Base-by-base conservation (phyloP, 2,888 invertebrate genomes). In the Corbicula japonica region DNA sequence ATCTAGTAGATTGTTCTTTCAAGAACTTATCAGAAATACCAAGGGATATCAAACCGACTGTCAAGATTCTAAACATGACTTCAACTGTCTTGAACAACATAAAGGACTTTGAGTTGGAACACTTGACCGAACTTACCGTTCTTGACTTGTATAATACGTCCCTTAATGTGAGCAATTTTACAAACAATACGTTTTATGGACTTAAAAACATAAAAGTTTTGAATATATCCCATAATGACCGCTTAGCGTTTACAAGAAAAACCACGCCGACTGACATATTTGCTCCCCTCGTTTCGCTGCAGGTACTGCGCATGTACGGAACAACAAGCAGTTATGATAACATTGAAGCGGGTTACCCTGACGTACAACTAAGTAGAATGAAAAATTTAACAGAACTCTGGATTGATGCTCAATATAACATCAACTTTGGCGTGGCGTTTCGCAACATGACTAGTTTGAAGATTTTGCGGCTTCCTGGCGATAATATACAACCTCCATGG, bases 271-370 rank as follows among this genome's bases (percentile, higher is more conserved):
- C 15, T n/a, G 35, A n/a, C 6, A 28, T 78, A 15, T 78, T 73
- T 52, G 1, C 26, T 8, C 21, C 63, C 34, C 15, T 73, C 23
- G 18, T 23, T 8, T 41, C 41, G 0, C 32, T 78, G 30, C 32
- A 50, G 58, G 48, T 23, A n/a, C 35, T 78, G 8, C 62, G 48
- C n/a, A 78, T 78, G 73, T 73, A 78, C 35, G 73, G 63, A 38
- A 78, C 69, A 30, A 70, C 73, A 5, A 69, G 69, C 0, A 78
- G 69, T 4, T 68, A 68, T 46, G 58, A 68, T 46, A n/a, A 30
- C 6, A 4, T 18, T 12, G 18, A 44, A 26, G 32, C 28, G 28
- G 56, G 56, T 10, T 78, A 78, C 41, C 69, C 70, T 0, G 78
- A 73, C 28, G 26, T 18, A 38, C 56, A 73, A 12, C 41, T 78